Evolutionary conservation across 2,797 vertebrate species (phyloP).

Genomic region (Brachyrhaphis roseni): DNA sequence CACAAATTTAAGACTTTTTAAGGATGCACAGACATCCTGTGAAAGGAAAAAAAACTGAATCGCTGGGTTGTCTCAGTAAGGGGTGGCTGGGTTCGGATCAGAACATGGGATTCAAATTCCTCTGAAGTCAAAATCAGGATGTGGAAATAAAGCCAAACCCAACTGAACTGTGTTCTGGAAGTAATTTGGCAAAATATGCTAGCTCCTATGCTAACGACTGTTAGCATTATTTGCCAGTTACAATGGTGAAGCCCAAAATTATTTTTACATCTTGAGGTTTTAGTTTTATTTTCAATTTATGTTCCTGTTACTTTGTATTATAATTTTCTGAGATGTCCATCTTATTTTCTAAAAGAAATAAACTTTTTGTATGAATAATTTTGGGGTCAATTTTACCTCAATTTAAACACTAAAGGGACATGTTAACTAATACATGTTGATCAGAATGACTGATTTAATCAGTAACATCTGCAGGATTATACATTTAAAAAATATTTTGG

Average conservation of each 20-base stretch:
- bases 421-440: not conserved
- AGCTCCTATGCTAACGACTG: not conserved
- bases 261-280: not conserved
- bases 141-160: not conserved
- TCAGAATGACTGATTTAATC: not conserved
- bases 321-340: not conserved
- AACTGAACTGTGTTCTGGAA: not conserved
- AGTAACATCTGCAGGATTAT: not conserved
- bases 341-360: not conserved
- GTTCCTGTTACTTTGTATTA: not conserved
- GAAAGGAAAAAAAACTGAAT: no score
- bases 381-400: not conserved
- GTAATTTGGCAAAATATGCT: not conserved
- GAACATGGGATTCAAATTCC: not conserved
- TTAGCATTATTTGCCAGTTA: not conserved
- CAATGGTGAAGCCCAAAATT: not conserved
- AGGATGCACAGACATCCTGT: no score
- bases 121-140: not conserved
- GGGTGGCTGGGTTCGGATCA: not conserved
- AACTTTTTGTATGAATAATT: not conserved
- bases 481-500: not conserved
- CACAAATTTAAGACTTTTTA: no score
- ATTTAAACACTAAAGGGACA: not conserved
- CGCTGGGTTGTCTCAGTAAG: no score
- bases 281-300: not conserved